phyloP scores from a whole-genome alignment of 35 echinoderm and acorn worm genomes.

The Ptychodera flava region DNA sequence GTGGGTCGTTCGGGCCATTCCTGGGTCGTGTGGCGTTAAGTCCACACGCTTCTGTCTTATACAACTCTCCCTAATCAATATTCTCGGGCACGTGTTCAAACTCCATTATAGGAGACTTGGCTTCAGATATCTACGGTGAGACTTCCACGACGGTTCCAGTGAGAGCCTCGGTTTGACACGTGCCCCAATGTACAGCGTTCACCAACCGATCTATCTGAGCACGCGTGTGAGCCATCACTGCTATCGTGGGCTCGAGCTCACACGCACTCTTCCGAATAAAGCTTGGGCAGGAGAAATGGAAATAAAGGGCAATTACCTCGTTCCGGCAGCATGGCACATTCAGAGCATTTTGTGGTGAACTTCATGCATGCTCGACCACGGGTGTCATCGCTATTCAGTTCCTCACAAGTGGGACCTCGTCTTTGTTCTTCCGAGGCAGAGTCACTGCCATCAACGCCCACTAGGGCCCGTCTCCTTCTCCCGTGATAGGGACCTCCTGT shows the following conservation, averaged over 20 bases:
- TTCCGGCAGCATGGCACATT: background rate
- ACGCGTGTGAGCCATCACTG: background rate
- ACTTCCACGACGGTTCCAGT: background rate
- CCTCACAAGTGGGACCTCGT: background rate
- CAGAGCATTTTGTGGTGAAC: background rate
- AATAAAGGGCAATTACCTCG: no score
- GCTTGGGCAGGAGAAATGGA: no score
- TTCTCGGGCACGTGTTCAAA: background rate
- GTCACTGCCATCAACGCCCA: background rate
- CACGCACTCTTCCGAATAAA: no score
- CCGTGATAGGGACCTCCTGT: background rate
- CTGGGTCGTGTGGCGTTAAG: background rate
- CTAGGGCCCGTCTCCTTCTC: background rate
- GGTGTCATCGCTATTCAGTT: background rate
- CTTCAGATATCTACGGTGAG: background rate
- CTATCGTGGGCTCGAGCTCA: no score
- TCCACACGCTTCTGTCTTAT: background rate
- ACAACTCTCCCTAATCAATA: background rate
- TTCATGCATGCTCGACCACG: background rate
- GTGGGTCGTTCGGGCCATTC: background rate
- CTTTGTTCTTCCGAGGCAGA: background rate
- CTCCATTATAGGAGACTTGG: background rate
- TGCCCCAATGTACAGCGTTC: no score
- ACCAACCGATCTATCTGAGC: background rate
- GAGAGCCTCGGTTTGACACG: no score